Evolutionary conservation across 1,140 invertebrate species (phyloP).

Genomic region (Lithobius niger): DNA sequence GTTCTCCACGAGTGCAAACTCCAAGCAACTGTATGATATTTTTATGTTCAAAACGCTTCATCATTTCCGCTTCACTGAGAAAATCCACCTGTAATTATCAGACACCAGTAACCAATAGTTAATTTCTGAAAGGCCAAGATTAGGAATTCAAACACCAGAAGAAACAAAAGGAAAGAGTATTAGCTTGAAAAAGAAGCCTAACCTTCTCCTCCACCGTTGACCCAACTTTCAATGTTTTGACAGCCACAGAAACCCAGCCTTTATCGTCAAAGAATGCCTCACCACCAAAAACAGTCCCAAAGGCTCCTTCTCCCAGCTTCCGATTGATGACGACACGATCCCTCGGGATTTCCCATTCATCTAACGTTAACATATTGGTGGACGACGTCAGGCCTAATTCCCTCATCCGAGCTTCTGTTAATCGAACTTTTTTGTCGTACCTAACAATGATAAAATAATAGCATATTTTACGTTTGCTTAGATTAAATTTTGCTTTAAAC

Average conservation of each 20-base stretch:
- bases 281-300: constrained; percentile 75
- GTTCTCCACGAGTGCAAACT: constrained; percentile 69
- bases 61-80: constrained; percentile 78
- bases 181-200: constrained; percentile 2
- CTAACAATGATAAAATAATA: constrained; percentile 26
- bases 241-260: constrained; percentile 74
- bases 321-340: constrained; percentile 79
- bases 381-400: constrained; percentile 47
- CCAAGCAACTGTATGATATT: constrained; percentile 74
- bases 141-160: background rate
- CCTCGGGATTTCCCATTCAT: constrained; percentile 74
- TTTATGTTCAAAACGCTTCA: constrained; percentile 80
- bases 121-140: background rate
- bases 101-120: too few species aligned
- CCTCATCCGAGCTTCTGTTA: constrained; percentile 55
- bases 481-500: too few species aligned
- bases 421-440: constrained; percentile 53
- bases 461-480: too few species aligned
- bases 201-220: constrained; percentile 66
- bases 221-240: constrained; percentile 75
- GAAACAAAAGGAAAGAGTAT: background rate
- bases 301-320: constrained; percentile 74
- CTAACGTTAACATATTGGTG: constrained; percentile 40
- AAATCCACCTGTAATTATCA: constrained; percentile 59
- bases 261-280: constrained; percentile 51